These are phyloP conservation scores for Meganola albula DNA, from an alignment of 2,888 invertebrate genomes.

Conservation along the genomic window DNA sequence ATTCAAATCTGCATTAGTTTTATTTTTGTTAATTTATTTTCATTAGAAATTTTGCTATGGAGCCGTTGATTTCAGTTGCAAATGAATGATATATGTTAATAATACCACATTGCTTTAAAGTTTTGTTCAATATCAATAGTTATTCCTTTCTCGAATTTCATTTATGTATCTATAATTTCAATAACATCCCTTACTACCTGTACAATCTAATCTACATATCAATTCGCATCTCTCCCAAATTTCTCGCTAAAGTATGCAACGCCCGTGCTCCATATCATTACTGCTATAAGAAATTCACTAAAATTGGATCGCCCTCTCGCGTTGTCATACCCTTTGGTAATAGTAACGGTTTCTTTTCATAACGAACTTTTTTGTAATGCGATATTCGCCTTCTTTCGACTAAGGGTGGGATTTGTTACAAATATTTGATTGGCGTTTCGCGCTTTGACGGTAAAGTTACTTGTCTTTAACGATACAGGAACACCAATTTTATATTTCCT, in stretches of 20 bases:
- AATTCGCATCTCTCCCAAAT: conserved; percentile 67
- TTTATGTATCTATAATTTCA: conserved; percentile 72
- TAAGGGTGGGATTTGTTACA: conserved; percentile 66
- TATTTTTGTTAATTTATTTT: no score
- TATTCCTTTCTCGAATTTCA: conserved; percentile 61
- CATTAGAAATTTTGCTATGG: no score
- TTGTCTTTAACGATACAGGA: conserved; percentile 33
- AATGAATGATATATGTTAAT: no score
- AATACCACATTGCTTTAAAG: no score
- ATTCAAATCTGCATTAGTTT: no score
- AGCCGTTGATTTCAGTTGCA: no score
- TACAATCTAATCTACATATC: conserved; percentile 74
- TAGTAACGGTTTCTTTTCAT: conserved; percentile 74
- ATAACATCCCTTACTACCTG: conserved; percentile 70
- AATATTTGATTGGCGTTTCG: conserved; percentile 48
- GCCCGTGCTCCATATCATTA: conserved; percentile 75
- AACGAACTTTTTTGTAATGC: conserved; percentile 74
- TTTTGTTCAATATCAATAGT: no score
- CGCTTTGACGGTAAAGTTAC: conserved; percentile 60
- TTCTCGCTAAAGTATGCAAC: conserved; percentile 69
- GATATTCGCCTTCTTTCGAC: conserved; percentile 71
- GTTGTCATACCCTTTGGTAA: conserved; percentile 72
- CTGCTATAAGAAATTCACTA: conserved; percentile 62
- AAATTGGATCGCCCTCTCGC: conserved; percentile 71
- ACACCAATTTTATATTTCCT: conserved; percentile 10